Conservation (phyloP, 2,797 vertebrate species). For the Cuculus canorus region DNA sequence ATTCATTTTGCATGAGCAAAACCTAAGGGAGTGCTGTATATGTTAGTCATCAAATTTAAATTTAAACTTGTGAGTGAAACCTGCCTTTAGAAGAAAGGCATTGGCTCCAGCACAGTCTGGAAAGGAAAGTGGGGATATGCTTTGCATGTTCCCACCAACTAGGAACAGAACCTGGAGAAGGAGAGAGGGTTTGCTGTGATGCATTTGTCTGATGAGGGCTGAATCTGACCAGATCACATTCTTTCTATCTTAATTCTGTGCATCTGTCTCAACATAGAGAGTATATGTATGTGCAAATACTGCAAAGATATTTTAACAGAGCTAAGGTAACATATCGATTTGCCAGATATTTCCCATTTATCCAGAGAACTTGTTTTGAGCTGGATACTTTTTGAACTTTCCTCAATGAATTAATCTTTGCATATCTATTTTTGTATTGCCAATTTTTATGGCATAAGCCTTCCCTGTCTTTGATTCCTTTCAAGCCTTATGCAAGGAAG, state of each 20-base stretch:
- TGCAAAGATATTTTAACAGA: not conserved
- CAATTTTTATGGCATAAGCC: not conserved
- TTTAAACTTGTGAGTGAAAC: slow-evolving; percentile 19
- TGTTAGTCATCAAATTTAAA: slow-evolving; percentile 52
- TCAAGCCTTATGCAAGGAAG: not conserved
- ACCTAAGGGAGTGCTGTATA: slow-evolving; percentile 17
- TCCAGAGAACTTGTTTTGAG: not conserved
- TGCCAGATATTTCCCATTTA: not conserved
- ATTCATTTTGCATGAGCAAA: slow-evolving; percentile 37
- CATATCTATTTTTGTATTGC: not conserved
- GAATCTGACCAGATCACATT: not conserved
- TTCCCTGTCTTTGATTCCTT: not conserved
- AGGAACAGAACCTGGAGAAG: not conserved
- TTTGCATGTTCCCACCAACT: not conserved
- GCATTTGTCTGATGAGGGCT: not conserved
- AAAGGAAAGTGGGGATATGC: not conserved
- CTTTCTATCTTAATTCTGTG: not conserved
- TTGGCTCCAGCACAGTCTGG: not conserved
- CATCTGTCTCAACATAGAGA: not conserved
- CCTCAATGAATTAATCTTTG: not conserved
- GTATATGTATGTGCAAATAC: not conserved
- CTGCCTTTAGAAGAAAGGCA: slow-evolving; percentile 13
- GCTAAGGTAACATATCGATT: not conserved
- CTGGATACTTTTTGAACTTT: not conserved
- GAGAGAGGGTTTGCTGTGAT: not conserved